phyloP scores from a whole-genome alignment of 2,797 vertebrate species.

The Carduelis carduelis region DNA sequence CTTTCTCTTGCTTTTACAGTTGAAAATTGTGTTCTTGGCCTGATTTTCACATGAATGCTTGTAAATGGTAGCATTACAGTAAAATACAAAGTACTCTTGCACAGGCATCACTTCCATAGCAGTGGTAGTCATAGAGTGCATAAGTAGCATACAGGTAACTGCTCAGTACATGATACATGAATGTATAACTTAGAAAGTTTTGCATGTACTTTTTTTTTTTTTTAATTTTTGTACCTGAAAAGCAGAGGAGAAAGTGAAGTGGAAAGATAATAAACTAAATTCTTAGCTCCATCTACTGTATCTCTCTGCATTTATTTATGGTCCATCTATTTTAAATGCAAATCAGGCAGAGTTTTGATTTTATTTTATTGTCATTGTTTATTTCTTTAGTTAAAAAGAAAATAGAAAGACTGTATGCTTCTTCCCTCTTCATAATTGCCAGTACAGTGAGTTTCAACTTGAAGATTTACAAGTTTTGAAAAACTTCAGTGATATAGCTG shows the following conservation, averaged over 20 bases:
- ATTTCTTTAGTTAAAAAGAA: background rate
- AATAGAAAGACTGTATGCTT: background rate
- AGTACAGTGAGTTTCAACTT: background rate
- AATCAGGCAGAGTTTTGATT: background rate
- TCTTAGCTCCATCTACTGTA: background rate
- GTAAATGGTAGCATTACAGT: background rate
- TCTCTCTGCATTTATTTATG: background rate
- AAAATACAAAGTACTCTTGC: fast-evolving
- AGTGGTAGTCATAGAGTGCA: background rate
- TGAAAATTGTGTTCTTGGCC: background rate
- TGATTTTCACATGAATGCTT: background rate
- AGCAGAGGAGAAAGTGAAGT: background rate
- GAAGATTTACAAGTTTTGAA: background rate
- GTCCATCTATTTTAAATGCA: background rate
- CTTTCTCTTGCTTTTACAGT: background rate
- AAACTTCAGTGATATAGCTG: background rate
- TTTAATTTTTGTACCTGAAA: background rate
- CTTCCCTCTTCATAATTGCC: background rate
- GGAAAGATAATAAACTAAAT: background rate
- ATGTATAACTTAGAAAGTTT: background rate
- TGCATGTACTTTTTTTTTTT: background rate
- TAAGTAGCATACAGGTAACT: background rate
- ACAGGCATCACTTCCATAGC: background rate
- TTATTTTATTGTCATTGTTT: background rate
- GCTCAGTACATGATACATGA: background rate